Conservation (phyloP, 2,797 vertebrate genomes). For the Streptopelia turtur region DNA sequence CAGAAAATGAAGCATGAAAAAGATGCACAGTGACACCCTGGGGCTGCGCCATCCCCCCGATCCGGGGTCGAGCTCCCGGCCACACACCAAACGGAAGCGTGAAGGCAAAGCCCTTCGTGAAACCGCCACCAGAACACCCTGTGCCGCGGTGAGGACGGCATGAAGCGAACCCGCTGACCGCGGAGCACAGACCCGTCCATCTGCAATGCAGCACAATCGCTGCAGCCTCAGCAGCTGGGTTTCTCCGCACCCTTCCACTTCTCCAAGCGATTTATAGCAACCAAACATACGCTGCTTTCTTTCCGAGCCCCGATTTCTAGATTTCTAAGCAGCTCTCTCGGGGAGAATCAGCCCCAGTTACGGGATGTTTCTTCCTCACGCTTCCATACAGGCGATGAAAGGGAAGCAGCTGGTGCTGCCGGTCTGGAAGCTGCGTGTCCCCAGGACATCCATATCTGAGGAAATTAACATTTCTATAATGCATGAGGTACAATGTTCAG, state of each 20-base stretch:
- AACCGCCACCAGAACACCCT: not conserved
- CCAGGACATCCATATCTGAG: not conserved
- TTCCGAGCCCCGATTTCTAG: not conserved
- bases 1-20: fast-evolving
- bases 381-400: fast-evolving
- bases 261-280: not conserved
- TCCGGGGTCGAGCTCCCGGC: not conserved
- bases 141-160: fast-evolving
- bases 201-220: conserved; percentile 58
- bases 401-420: not conserved
- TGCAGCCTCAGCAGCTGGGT: not conserved
- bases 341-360: not conserved
- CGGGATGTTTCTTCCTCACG: fast-evolving
- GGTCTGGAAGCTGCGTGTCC: not conserved
- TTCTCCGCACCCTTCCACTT: not conserved
- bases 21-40: not conserved
- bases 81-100: not conserved
- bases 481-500: not conserved
- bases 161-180: not conserved
- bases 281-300: not conserved
- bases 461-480: conserved; percentile 26
- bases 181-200: not conserved
- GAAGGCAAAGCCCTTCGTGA: not conserved
- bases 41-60: not conserved
- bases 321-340: not conserved